phyloP scores from a whole-genome alignment of 2,797 vertebrate genomes.

The Halcyon badia region DNA sequence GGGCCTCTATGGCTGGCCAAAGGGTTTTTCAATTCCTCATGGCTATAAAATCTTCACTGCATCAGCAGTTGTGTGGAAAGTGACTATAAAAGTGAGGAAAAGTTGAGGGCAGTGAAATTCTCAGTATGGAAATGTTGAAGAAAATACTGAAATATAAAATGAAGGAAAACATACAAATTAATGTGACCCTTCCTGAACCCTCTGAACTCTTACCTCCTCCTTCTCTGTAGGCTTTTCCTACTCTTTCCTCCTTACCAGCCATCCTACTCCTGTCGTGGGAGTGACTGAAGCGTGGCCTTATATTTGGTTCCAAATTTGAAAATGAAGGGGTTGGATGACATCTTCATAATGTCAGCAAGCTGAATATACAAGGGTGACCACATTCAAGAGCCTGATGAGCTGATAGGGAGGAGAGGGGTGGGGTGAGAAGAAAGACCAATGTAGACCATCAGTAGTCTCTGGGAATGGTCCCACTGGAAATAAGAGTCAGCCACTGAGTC shows the following conservation, averaged over 20 bases:
- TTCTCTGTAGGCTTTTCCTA: background rate
- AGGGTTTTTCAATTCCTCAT: background rate
- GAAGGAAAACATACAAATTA: background rate
- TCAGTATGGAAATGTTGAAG: background rate
- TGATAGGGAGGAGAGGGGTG: constrained; percentile 27
- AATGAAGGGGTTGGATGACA: background rate
- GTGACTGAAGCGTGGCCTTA: background rate
- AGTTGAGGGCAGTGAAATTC: background rate
- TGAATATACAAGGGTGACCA: background rate
- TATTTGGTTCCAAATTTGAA: constrained; percentile 36
- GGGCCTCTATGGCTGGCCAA: background rate
- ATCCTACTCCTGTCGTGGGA: background rate
- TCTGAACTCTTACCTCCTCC: background rate
- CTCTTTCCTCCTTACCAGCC: background rate
- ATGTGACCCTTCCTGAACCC: background rate
- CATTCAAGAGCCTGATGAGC: background rate
- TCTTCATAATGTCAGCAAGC: background rate
- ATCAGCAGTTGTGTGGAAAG: background rate
- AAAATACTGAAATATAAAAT: background rate
- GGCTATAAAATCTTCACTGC: background rate
- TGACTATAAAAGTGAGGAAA: background rate
- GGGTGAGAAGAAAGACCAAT: background rate
- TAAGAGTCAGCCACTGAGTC: constrained; percentile 33
- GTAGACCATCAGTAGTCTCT: background rate
- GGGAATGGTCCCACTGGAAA: constrained; percentile 26